Base-by-base conservation (phyloP, 2,113 vertebrate species). In the Ochotona princeps region DNA sequence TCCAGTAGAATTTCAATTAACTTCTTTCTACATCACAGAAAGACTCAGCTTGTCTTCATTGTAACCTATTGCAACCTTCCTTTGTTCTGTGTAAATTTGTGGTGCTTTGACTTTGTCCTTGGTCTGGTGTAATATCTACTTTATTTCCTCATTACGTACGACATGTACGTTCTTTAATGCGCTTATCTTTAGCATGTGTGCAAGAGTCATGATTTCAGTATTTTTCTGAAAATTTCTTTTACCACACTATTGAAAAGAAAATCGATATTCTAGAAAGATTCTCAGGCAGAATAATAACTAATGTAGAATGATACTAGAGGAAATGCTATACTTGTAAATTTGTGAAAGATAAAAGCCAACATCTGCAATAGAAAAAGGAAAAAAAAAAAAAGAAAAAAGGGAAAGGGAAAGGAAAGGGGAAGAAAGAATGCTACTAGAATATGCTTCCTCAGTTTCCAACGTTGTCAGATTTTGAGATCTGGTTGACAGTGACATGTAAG, bases 41-140 rank as follows among this genome's bases (percentile, higher is more conserved):
- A 92, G 82, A 72, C 47, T 81, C 9, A 30, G 1, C 79, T 86
- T 91, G 47, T 70, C 73, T 87, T 80, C 28, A 83, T 38, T 82
- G 7, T 12, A 83, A 2, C 86, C 85, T 85, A 82, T 7, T 25
- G 88, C 23, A 30, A 47, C 14, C n/a, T 85, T 61, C 5, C 20
- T 86, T 61, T 75, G 69, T 28, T 44, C 38, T 5, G 14, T 18
- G 12, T 47, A 3, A 20, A 85, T 94, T 38, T 65, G 26, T 30
- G 21, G 9, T 70, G 5, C 65, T 83, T 90, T 92, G 11, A 86
- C 20, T 69, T 78, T 86, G 66, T 61, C 23, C 75, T 78, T 74
- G 21, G 47, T 69, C 18, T 80, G 9, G 0, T 75, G 0, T 65
- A 85, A 74, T 11, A 82, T 69, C 51, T 93, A 8, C 60, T 81